These are phyloP conservation scores for Pelecanoides urinatrix DNA, from an alignment of 2,113 vertebrate genomes.

Conservation along the genomic window DNA sequence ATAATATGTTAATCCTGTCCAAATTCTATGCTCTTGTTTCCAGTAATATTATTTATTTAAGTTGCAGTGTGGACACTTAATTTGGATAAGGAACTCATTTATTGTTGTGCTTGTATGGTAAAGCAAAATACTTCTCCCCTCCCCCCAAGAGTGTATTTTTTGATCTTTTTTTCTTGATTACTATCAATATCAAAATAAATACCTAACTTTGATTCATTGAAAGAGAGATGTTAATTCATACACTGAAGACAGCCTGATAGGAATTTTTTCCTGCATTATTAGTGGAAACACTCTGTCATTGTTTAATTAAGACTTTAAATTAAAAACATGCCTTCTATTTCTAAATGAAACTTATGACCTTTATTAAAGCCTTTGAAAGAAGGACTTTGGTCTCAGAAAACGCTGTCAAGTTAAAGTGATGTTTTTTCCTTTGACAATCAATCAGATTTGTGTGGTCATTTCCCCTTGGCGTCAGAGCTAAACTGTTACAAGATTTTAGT, in stretches of 20 bases:
- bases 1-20: background rate
- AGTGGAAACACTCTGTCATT: background rate
- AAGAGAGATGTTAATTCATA: background rate
- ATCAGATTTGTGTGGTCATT: background rate
- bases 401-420: background rate
- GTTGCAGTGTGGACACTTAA: background rate
- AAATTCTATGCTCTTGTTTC: background rate
- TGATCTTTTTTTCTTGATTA: background rate
- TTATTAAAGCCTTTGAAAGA: background rate
- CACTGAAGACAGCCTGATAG: background rate
- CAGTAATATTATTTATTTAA: background rate
- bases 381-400: background rate
- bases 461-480: background rate
- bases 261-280: background rate
- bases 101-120: background rate
- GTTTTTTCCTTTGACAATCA: background rate
- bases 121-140: background rate
- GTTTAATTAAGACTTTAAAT: background rate
- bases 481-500: background rate
- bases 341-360: background rate
- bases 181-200: background rate
- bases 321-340: background rate
- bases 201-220: background rate
- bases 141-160: background rate
- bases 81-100: background rate